A percentile compares a stretch with the other conserved stretches of the same genome.
phyloP scores from a whole-genome alignment of 1,140 invertebrate genomes.

The Brachionus asplanchnoidis region DNA sequence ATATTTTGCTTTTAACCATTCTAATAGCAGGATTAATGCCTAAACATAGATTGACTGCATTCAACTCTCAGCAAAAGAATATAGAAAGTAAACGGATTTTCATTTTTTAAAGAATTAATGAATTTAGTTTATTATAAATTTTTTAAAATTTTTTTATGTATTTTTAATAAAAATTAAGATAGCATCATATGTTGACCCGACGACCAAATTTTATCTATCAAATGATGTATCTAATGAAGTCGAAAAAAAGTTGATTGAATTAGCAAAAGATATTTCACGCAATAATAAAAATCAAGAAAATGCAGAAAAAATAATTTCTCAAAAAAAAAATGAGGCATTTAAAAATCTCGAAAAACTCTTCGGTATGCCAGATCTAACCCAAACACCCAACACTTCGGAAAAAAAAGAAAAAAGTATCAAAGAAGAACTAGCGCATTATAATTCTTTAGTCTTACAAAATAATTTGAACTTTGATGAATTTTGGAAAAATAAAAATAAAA shows the following conservation, averaged over 20 bases:
- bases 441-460: not conserved
- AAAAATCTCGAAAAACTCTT: conserved; percentile 7
- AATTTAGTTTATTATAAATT: not conserved
- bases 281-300: not conserved
- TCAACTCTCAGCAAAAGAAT: not conserved
- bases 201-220: not conserved
- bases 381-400: not conserved
- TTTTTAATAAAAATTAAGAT: not conserved
- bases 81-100: not conserved
- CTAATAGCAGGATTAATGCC: not conserved
- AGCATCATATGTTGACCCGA: conserved; percentile 8
- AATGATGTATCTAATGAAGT: not conserved
- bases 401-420: not conserved
- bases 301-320: not conserved
- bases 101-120: not conserved
- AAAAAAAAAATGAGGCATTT: not conserved
- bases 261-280: not conserved
- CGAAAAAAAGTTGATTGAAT: not conserved
- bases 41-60: not conserved
- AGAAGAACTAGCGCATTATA: not conserved
- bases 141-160: not conserved
- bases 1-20: not conserved
- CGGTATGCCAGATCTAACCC: not conserved
- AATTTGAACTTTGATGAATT: not conserved
- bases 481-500: not conserved